phyloP scores from a whole-genome alignment of 2,113 vertebrate species.

The Carlito syrichta region DNA sequence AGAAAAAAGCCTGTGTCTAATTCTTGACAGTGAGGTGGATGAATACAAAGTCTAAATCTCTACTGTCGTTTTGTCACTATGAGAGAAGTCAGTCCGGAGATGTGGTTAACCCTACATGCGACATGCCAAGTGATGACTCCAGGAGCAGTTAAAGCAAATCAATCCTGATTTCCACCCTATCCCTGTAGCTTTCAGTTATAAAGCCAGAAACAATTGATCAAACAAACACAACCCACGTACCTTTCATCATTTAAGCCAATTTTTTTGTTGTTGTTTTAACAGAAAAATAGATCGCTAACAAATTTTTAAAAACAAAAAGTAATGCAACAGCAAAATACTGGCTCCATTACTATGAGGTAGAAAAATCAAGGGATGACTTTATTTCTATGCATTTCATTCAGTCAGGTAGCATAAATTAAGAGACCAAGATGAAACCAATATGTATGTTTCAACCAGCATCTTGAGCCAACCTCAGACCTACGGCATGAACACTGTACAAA shows the following conservation, averaged over 20 bases:
- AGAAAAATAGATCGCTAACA: not conserved
- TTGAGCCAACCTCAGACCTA: not conserved
- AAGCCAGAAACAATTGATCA: not conserved
- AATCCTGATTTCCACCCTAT: not conserved
- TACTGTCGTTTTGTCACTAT: not conserved
- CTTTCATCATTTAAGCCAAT: not conserved
- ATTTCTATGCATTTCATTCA: not conserved
- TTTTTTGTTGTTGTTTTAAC: not conserved
- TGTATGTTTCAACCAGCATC: not conserved
- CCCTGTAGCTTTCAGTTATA: not conserved
- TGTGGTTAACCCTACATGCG: rapidly evolving
- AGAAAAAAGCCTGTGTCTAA: not conserved
- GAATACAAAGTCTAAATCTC: not conserved
- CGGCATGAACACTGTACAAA: not conserved
- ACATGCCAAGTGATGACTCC: not conserved
- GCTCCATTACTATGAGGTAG: not conserved
- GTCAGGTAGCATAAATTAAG: not conserved
- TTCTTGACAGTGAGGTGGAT: not conserved
- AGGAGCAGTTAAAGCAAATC: not conserved
- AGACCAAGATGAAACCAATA: not conserved
- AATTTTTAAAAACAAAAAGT: not conserved
- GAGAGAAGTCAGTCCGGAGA: not conserved
- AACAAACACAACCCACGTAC: not conserved
- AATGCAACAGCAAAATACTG: not conserved
- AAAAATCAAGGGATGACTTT: not conserved